Percentiles rank a stretch among this genome's conserved stretches.
Evolutionary conservation across 2,797 vertebrate genomes (phyloP).

Genomic region (Myotis daubentonii): DNA sequence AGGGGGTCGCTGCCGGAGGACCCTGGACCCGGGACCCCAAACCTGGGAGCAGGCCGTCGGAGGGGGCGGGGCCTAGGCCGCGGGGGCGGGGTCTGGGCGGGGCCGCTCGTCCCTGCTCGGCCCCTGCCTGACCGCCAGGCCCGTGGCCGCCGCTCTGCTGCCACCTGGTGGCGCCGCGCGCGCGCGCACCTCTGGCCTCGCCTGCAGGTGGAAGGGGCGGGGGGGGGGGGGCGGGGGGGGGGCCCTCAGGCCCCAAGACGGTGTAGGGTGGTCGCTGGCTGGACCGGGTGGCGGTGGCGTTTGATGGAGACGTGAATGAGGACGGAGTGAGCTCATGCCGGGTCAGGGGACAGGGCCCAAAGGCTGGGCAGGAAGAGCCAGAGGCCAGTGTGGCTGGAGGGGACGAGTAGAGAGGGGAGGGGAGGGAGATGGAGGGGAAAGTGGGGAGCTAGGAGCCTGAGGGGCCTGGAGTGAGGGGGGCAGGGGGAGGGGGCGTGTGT

Average conservation of each 20-base stretch:
- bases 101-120: neutral
- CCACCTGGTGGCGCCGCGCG: neutral
- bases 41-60: rapidly evolving
- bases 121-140: rapidly evolving
- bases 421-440: neutral
- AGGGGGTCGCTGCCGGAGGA: neutral
- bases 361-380: neutral
- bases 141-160: constrained; percentile 38
- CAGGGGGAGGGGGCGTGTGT: neutral
- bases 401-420: neutral
- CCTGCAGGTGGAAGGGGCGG: neutral
- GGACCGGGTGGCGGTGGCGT: rapidly evolving
- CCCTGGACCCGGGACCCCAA: neutral
- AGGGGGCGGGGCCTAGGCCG: neutral
- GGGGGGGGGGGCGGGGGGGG: too few relatives aligned
- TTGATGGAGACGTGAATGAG: neutral
- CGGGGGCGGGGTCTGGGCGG: neutral
- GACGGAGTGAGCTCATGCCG: neutral
- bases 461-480: neutral
- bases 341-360: neutral
- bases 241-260: neutral
- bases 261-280: neutral
- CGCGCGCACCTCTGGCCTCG: neutral
- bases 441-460: neutral
- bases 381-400: neutral